A percentile compares a stretch with the other conserved stretches of the same genome.
Evolutionary conservation across 2,113 vertebrate species (phyloP).

Genomic region (Chaenocephalus aceratus): DNA sequence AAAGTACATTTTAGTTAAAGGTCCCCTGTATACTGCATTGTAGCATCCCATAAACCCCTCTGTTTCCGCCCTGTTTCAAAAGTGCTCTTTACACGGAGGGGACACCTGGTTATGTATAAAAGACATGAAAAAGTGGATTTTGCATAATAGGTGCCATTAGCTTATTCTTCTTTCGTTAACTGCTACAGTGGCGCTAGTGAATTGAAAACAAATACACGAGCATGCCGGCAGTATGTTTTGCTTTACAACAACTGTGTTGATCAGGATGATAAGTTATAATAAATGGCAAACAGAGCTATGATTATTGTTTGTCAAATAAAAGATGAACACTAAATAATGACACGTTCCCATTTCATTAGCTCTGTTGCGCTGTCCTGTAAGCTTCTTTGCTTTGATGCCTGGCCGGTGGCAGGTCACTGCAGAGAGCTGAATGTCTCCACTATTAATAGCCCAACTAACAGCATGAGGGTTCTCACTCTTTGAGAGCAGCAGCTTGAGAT

Average conservation of each 20-base stretch:
- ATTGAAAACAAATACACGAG: neutral
- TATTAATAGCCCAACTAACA: conserved; percentile 70
- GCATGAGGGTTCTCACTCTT: conserved; percentile 55
- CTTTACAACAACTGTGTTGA: no score
- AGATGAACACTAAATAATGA: neutral
- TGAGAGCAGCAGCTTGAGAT: conserved; percentile 57
- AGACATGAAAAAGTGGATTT: no score
- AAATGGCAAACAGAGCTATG: neutral
- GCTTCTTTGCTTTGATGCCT: conserved; percentile 22
- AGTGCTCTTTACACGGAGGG: no score
- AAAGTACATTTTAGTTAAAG: neutral
- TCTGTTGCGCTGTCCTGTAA: conserved; percentile 12
- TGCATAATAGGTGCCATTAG: no score
- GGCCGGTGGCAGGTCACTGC: conserved; percentile 36
- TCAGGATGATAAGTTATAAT: neutral
- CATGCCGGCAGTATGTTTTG: no score
- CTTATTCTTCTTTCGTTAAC: neutral
- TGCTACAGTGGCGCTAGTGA: neutral
- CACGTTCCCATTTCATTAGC: neutral
- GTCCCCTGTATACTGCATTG: no score
- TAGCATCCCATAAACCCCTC: no score
- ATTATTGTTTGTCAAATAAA: neutral
- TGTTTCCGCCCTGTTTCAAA: no score
- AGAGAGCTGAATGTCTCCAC: conserved; percentile 49
- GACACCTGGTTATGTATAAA: no score